Evolutionary conservation across 2,113 vertebrate species (phyloP).

Genomic region (Carassius carassius): DNA sequence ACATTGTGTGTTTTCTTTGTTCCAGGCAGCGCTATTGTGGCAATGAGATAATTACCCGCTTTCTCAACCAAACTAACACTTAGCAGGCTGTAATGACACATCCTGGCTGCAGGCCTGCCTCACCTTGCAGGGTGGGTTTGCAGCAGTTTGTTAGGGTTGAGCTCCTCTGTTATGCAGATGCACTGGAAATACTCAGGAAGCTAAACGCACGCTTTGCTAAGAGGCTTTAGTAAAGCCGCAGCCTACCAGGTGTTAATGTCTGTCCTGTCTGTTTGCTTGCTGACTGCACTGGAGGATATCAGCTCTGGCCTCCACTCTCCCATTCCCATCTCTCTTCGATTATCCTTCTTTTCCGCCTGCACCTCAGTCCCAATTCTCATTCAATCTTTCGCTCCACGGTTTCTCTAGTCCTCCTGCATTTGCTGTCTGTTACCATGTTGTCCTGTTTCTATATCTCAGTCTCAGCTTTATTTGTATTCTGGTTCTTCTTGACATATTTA

Average conservation of each 20-base stretch:
- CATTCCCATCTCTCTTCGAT: background rate
- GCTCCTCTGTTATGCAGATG: constrained; percentile 52
- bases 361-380: constrained; percentile 7
- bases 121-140: constrained; percentile 45
- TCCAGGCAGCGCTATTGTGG: constrained; percentile 28
- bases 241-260: constrained; percentile 75
- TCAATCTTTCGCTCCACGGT: background rate
- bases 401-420: background rate
- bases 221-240: constrained; percentile 72
- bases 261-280: constrained; percentile 43
- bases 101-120: constrained; percentile 33
- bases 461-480: constrained; percentile 26
- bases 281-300: constrained; percentile 63
- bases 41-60: constrained; percentile 56
- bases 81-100: constrained; percentile 40
- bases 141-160: constrained; percentile 35
- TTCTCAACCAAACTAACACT: constrained; percentile 54
- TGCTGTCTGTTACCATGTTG: background rate
- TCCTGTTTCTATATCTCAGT: constrained; percentile 7
- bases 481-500: constrained; percentile 30
- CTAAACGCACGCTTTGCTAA: constrained; percentile 61
- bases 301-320: constrained; percentile 58
- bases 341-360: constrained; percentile 7
- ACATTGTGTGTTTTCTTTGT: constrained; percentile 24
- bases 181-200: constrained; percentile 58